Evolutionary conservation across 2,113 vertebrate species (phyloP), one percentile per base, ranked within the genome.

Genomic region (Aptenodytes patagonicus): DNA sequence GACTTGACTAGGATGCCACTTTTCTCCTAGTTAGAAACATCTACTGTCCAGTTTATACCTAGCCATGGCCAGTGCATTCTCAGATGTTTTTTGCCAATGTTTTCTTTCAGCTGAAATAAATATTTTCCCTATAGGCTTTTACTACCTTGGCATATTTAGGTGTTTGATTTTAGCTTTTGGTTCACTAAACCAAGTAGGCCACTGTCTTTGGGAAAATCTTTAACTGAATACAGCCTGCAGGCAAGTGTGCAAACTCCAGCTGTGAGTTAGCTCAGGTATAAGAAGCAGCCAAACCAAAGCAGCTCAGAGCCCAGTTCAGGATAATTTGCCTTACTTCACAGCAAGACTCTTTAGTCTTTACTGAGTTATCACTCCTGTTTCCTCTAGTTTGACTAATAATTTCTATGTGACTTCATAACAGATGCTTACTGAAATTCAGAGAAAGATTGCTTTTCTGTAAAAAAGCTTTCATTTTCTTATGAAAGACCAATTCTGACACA

Each of bases 21-120:
- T 75, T n/a, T 55, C 8, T 66, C 19, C 17, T 13, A 16, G 0
- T 55, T 46, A 54, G 26, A 84, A 91, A 58, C 4, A 49, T 12
- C 46, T 54, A 15, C 17, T 28, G 2, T 32, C 14, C 25, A 46
- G 7, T 62, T 49, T 46, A 46, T 44, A 57, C 5, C 2, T 21
- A 54, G 13, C 16, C 16, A n/a, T 18, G 10, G 20, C 17, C 14
- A 52, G 7, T 42, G 81, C 32, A 61, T 65, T 65, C 19, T 70
- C 22, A 62, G 3, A 2, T 16, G 15, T 0, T 21, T 18, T 66
- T 82, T 83, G 6, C 6, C 22, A 76, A 7, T 1, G 1, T 72
- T 89, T 84, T 61, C 29, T 47, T 91, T 78, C 58, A 65, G 32
- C 19, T 20, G 6, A 85, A 85, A 58, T 46, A 54, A 62, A 55